Evolutionary conservation across 2,113 vertebrate species (phyloP), one percentile per base, ranked within the genome.

Genomic region (Cryptomyrus ogoouensis): DNA sequence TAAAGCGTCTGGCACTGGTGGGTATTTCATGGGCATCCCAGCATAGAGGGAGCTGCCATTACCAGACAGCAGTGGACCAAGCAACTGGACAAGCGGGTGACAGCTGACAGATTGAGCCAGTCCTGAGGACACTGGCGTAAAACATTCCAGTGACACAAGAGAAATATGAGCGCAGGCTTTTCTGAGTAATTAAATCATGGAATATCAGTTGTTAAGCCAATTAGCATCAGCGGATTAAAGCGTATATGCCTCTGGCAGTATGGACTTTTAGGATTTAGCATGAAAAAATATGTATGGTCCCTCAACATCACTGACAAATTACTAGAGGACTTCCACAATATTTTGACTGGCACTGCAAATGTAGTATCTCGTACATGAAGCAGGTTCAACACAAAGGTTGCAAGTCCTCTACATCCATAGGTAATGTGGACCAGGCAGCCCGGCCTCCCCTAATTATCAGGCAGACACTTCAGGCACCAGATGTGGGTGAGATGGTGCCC

Each of bases 141-240:
- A 39, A 80, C 74, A 42, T 80, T 19, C 74, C 74, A 19, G 74
- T 42, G 74, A 42, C 74, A 80, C 74, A 19, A 42, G 35, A 80
- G 74, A 80, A 42, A 80, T 80, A 42, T 19, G 74, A 80, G 74
- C 35, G 6, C 74, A 42, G 31, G 74, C 74, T 19, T 80, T 35
- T 42, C 74, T 80, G 74, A 42, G 35, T 42, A 80, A 80, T 80
- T 39, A 80, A 80, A 80, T 77, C 70, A 77, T 80, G 74, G 74
- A 80, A 80, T 80, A 80, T 80, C 74, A 42, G 74, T 80, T 6
- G 74, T 80, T 80, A 80, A 80, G 74, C 74, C 74, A 80, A 80
- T 80, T 80, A 80, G 74, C 35, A 42, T 80, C 74, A 39, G 31
- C 35, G 74, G 74, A 80, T 80, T 80, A 80, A 80, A 80, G 35